Evolutionary conservation across 2,113 vertebrate species (phyloP), one percentile per base, ranked within the genome.

Genomic region (Vimba vimba): DNA sequence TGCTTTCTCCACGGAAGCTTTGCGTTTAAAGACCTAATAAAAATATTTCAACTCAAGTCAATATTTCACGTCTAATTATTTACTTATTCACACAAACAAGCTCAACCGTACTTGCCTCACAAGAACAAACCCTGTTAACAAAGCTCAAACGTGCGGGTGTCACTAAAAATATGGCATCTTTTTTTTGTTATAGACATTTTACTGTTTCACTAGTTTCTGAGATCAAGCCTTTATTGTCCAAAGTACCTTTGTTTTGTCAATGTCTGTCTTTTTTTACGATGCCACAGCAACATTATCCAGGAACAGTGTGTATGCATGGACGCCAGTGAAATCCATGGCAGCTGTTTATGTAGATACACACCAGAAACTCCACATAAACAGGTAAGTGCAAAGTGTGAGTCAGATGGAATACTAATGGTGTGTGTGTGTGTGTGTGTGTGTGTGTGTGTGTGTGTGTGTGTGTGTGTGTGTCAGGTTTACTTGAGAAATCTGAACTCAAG

Each of bases 141-240:
- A 50, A 15, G 13, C 47, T 50, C 8, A 50, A 50, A 50, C 12
- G 13, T 15, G 47, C 47, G 4, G 13, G 13, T 13, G 13, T 52
- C 50, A 52, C 50, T 59, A 87, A 84, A 78, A 79, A 78, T 57
- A n/a, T 50, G 60, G 55, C 50, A 1, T 73, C 64, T 17, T 50
- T 36, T 27, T 71, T 62, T 75, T 30, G n/a, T 1, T 39, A 6
- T 39, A 6, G 0, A 30, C 8, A 88, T 45, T 92, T 88, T 89
- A 91, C 83, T 55, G 73, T 71, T 83, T 79, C 80, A 68, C 45
- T 75, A 83, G 64, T 90, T 88, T 85, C 89, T 87, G 87, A 36
- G 90, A 89, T 89, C 92, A 87, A 91, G 89, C 89, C 89, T 86
- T 39, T 88, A 84, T 90, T 89, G 91, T 92, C 92, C 82, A 57